A percentile compares a stretch with the other conserved stretches of the same genome.
These are phyloP conservation scores for Gastrophryne carolinensis DNA, from an alignment of 2,797 vertebrate species.

Conservation along the genomic window DNA sequence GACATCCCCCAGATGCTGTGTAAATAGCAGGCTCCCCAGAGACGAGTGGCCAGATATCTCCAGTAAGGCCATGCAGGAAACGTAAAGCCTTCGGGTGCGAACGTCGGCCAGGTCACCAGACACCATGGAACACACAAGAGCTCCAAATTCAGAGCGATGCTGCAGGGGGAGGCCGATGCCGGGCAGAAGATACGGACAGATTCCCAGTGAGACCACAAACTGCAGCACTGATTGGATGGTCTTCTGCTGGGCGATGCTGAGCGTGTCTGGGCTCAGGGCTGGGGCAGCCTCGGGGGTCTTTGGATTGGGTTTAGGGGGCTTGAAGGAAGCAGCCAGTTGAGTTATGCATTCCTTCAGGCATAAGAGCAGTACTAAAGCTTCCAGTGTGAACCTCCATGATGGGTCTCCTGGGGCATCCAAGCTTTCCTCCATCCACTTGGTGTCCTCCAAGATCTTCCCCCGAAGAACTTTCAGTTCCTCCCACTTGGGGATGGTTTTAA, in stretches of 20 bases:
- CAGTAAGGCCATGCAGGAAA: slow-evolving; percentile 67
- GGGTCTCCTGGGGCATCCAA: slow-evolving; percentile 59
- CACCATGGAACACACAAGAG: slow-evolving; percentile 66
- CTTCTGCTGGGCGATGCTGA: slow-evolving; percentile 82
- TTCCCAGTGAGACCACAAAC: slow-evolving; percentile 81
- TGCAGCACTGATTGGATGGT: slow-evolving; percentile 73
- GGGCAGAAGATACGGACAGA: slow-evolving; percentile 80
- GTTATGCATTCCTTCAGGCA: slow-evolving; percentile 72
- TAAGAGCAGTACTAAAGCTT: slow-evolving; percentile 77
- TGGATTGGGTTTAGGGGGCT: slow-evolving; percentile 49
- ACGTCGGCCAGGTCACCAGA: slow-evolving; percentile 20
- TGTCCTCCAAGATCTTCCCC: slow-evolving; percentile 53
- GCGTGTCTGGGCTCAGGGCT: slow-evolving; percentile 80
- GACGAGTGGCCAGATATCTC: slow-evolving; percentile 68
- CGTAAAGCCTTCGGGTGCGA: slow-evolving; percentile 63
- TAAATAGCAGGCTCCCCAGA: slow-evolving; percentile 76
- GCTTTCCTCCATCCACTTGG: slow-evolving; percentile 59
- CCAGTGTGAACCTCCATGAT: slow-evolving; percentile 78
- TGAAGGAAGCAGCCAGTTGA: slow-evolving; percentile 66
- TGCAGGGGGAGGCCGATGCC: slow-evolving; percentile 80
- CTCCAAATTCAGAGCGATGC: slow-evolving; percentile 76
- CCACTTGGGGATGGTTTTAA: slow-evolving; percentile 62
- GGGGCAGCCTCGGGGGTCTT: slow-evolving; percentile 74
- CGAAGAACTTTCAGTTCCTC: slow-evolving; percentile 54
- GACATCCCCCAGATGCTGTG: slow-evolving; percentile 83